Conservation (phyloP, 2,888 invertebrate genomes). For the Pyralis farinalis region DNA sequence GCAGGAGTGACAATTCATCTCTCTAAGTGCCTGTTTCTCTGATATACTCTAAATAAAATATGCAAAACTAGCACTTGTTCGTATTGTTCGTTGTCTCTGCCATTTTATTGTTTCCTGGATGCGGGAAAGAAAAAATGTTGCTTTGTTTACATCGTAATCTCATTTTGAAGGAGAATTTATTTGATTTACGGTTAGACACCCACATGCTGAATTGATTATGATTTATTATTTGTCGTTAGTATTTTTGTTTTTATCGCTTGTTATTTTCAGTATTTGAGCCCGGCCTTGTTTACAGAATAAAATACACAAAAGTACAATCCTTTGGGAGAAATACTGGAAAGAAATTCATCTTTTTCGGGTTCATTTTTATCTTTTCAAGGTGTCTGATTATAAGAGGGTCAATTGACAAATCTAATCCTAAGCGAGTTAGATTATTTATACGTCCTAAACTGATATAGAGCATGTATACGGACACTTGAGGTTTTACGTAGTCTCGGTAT, state of each 20-base stretch:
- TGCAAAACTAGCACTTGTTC: slow-evolving; percentile 57
- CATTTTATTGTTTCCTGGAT: slow-evolving; percentile 31
- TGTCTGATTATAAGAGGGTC: too few species aligned
- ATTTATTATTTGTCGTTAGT: background rate
- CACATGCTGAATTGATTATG: slow-evolving; percentile 12
- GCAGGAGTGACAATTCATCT: slow-evolving; percentile 69
- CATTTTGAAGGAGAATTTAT: slow-evolving; percentile 1
- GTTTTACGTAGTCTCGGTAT: too few species aligned
- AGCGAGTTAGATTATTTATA: too few species aligned
- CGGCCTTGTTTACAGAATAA: too few species aligned
- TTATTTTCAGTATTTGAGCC: background rate
- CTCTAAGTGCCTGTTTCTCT: slow-evolving; percentile 48
- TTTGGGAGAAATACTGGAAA: too few species aligned
- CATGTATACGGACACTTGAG: too few species aligned
- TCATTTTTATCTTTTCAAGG: too few species aligned
- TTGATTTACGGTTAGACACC: slow-evolving; percentile 5
- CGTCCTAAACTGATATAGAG: too few species aligned
- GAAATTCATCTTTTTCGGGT: too few species aligned
- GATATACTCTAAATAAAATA: slow-evolving; percentile 50
- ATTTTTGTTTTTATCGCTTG: background rate
- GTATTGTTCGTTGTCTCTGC: slow-evolving; percentile 40
- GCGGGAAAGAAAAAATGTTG: slow-evolving; percentile 21
- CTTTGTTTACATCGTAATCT: slow-evolving; percentile 10
- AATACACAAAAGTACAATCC: too few species aligned
- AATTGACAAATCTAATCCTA: too few species aligned